These are phyloP conservation scores for Elymnias hypermnestra DNA, from an alignment of 1,140 invertebrate species.

Conservation along the genomic window DNA sequence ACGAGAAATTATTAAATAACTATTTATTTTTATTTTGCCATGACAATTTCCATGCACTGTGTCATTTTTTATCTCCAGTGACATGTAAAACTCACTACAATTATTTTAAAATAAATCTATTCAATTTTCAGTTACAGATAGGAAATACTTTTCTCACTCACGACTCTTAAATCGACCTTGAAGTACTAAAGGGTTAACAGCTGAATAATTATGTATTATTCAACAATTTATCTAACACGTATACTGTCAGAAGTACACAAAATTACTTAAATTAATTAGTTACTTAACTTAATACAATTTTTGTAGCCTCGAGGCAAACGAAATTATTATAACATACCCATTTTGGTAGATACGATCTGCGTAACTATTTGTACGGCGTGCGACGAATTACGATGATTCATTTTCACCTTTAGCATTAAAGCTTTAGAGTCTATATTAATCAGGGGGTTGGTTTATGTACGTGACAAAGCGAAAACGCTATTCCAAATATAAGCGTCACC, in stretches of 20 bases:
- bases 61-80: too few species aligned
- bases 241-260: neutral
- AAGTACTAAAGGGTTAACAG: too few species aligned
- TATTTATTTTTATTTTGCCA: too few species aligned
- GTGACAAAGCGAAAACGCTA: slow-evolving; percentile 12
- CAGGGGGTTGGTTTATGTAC: neutral
- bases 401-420: slow-evolving; percentile 6
- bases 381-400: neutral
- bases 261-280: slow-evolving; percentile 5
- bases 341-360: slow-evolving; percentile 13
- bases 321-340: slow-evolving; percentile 10
- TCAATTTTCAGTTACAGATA: too few species aligned
- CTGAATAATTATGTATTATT: too few species aligned
- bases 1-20: too few species aligned
- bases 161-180: too few species aligned
- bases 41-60: too few species aligned
- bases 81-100: too few species aligned
- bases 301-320: slow-evolving; percentile 7
- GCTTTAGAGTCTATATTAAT: neutral
- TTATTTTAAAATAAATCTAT: too few species aligned
- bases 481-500: slow-evolving; percentile 20
- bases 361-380: slow-evolving; percentile 1
- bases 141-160: too few species aligned
- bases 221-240: neutral
- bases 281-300: neutral